Percentiles rank a stretch among this genome's conserved stretches.
These are phyloP conservation scores for Hylaea fasciaria DNA, from an alignment of 2,888 invertebrate species.

Conservation along the genomic window DNA sequence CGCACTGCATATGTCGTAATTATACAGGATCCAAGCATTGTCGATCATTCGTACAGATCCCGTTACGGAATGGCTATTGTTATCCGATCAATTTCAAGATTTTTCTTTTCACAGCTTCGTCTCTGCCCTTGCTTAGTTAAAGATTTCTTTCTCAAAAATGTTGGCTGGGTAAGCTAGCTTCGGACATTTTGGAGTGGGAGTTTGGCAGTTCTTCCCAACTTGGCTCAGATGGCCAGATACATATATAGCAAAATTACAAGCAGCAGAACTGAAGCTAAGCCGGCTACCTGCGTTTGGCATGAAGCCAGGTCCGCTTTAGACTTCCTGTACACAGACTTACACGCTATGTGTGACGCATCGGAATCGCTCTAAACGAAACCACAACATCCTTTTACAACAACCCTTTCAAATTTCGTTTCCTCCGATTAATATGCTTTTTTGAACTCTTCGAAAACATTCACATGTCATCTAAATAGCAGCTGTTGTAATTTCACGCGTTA, in stretches of 20 bases:
- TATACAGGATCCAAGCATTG: constrained; percentile 62
- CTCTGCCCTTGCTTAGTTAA: background rate
- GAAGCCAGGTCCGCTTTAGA: constrained; percentile 38
- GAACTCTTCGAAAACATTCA: constrained; percentile 43
- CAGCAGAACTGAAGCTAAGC: constrained; percentile 14
- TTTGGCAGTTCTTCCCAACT: constrained; percentile 5
- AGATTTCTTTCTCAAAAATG: background rate
- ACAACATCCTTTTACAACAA: constrained; percentile 23
- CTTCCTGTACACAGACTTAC: constrained; percentile 33
- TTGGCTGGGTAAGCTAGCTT: constrained; percentile 2
- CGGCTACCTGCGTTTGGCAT: constrained; percentile 33
- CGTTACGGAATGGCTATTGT: constrained; percentile 61
- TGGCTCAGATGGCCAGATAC: constrained; percentile 13
- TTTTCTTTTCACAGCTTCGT: constrained; percentile 13
- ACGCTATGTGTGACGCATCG: constrained; percentile 17
- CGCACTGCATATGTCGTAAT: constrained; percentile 52
- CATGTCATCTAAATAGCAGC: constrained; percentile 58
- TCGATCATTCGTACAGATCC: constrained; percentile 45
- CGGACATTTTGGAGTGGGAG: background rate
- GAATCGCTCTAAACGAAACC: constrained; percentile 17
- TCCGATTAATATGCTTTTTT: constrained; percentile 49
- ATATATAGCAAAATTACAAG: constrained; percentile 2
- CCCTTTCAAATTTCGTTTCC: constrained; percentile 38
- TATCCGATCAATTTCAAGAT: constrained; percentile 37
- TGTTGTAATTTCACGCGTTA: constrained; percentile 64